Base-by-base conservation (phyloP, 2,888 invertebrate species). In the Phyllotreta cruciferae region DNA sequence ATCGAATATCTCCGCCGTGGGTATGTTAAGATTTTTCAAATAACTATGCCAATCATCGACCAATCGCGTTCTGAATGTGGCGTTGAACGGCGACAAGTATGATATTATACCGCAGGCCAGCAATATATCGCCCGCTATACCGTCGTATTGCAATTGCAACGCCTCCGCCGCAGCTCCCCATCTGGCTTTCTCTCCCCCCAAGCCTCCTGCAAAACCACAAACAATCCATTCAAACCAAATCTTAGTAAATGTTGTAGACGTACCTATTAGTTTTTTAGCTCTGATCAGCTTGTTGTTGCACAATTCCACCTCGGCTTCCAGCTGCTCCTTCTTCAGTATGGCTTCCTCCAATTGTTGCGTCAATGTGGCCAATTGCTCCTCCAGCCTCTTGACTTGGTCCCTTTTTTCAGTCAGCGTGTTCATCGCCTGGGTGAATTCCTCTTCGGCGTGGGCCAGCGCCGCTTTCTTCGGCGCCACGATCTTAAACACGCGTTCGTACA, bases 21-120 rank as follows among this genome's bases (percentile, higher is more conserved):
- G 93, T 77, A 96, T 93, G 3, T 88, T 81, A 63, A 90, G 82
- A 14, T 84, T 79, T 66, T 86, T 84, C 0, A 80, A 76, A 47
- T 88, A 85, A n/a, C 82, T 75, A 63, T 89, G 88, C 96, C 96
- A 96, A 66, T 90, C 87, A 0, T 81, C 79, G 1, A 90, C 84
- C 53, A 87, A 85, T 36, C 82, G 80, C 52, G 81, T 79, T 74
- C 91, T 84, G 70, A 88, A 88, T 11, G 87, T 84, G 53, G 89
- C 85, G 5, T 92, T 94, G 72, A 94, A 93, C 0, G 95, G 91
- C 0, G 94, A 90, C 56, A 97, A 84, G 81, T 97, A 97, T 0
- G 95, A 92, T 68, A 96, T 94, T 41, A 94, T 87, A 10, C 93
- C 96, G 76, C 91, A 90, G 0, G 95, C 93, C 37, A 97, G 86